Conservation (phyloP, 2,797 vertebrate species). For the Microctenopoma lineatum region DNA sequence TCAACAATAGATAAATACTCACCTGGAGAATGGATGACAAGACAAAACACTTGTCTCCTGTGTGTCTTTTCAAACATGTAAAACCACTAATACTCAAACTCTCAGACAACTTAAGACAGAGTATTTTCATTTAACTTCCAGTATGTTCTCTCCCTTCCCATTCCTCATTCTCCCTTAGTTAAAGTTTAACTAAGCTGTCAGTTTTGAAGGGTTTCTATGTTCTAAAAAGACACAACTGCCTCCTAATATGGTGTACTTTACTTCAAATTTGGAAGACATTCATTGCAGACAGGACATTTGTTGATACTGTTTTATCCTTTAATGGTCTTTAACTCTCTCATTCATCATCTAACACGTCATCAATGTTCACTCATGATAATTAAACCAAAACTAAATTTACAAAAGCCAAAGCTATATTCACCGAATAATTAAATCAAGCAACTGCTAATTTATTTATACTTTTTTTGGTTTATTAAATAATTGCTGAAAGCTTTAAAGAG, state of each 20-base stretch:
- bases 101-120: too few species aligned
- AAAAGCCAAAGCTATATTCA: background rate
- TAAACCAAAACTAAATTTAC: background rate
- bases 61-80: slow-evolving; percentile 6
- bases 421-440: background rate
- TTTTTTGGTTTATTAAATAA: slow-evolving; percentile 6
- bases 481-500: slow-evolving; percentile 3
- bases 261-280: background rate
- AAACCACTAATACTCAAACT: slow-evolving; percentile 31
- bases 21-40: too few species aligned
- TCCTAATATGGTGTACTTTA: background rate
- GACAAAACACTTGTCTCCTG: slow-evolving; percentile 2
- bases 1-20: too few species aligned
- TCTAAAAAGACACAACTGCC: background rate
- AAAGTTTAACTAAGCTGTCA: slow-evolving; percentile 14
- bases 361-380: background rate
- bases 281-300: background rate
- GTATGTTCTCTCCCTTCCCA: slow-evolving; percentile 21
- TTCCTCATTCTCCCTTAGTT: slow-evolving; percentile 38
- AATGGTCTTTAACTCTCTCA: background rate
- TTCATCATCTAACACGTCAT: background rate
- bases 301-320: background rate
- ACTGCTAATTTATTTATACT: slow-evolving; percentile 16
- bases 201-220: too few species aligned
- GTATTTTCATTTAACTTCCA: slow-evolving; percentile 49